A percentile compares a stretch with the other conserved stretches of the same genome.
Evolutionary conservation across 1,140 invertebrate genomes (phyloP).

Genomic region (Maconellicoccus hirsutus): DNA sequence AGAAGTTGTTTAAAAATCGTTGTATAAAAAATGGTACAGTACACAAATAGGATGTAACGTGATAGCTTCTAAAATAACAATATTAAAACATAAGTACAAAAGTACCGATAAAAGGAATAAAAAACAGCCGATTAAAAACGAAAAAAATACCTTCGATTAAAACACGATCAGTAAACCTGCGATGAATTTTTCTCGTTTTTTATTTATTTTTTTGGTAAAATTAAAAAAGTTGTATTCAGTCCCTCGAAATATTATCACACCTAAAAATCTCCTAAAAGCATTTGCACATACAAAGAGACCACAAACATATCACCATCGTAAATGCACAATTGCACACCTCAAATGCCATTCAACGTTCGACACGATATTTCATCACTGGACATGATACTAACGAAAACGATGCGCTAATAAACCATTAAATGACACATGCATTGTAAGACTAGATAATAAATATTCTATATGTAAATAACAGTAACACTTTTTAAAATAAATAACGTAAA

Average conservation of each 20-base stretch:
- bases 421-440: background rate
- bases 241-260: no score
- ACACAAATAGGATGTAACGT: background rate
- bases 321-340: no score
- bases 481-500: background rate
- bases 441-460: background rate
- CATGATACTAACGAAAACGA: background rate
- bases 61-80: background rate
- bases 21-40: background rate
- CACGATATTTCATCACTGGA: background rate
- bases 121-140: background rate
- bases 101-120: background rate
- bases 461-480: background rate
- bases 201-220: no score
- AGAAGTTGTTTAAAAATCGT: background rate
- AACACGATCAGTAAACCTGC: no score
- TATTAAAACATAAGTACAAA: slow-evolving; percentile 4
- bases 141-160: no score
- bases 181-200: no score
- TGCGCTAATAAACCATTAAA: background rate
- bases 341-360: no score
- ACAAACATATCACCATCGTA: no score
- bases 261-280: no score
- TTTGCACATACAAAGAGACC: no score
- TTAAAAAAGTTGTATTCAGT: no score